Evolutionary conservation across 2,888 invertebrate genomes (phyloP), one percentile per base, ranked within the genome.

Genomic region (Brachyptera putata): DNA sequence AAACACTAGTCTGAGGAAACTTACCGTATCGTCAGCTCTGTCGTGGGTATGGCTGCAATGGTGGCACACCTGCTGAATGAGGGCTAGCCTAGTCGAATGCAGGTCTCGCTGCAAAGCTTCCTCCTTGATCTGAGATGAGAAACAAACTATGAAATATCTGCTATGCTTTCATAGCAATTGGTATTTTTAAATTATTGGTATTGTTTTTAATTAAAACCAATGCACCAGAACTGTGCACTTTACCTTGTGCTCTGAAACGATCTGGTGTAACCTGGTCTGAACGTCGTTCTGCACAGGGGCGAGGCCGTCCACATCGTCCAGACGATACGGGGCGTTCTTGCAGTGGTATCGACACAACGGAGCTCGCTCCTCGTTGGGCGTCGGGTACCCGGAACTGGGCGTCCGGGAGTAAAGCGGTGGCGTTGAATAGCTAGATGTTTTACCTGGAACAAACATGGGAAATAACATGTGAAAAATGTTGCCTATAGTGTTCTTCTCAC

Each of bases 241-340:
- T 70, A 90, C 91, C 83, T 85, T 86, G 72, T 90, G 86, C 66
- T 89, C 87, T 61, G 86, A 80, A 68, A 91, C 86, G 70, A 95
- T 87, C 75, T 91, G 89, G 72, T 87, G 86, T 69, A 95, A 80
- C 65, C 93, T 77, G 65, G 83, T 83, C 74, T 91, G 91, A 65
- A 87, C 79, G 63, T 87, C 85, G 71, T 87, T 87, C 64, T 80
- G 78, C 62, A 85, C 79, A 41, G 85, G 83, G 63, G 87, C 82
- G 70, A 91, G 77, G 46, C 91, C 91, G 74, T 91, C 89, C 43
- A 85, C 80, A 64, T 84, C 80, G 70, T 86, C 87, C 57, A 83
- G 71, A 63, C 73, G 71, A 63, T 74, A 57, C 65, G 67, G 48
- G 65, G 67, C 49, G 68, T 68, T 62, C 69, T 68, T 64, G 58